phyloP scores from a whole-genome alignment of 30 jellyfish, hydroid and myxozoan species.

The Hydractinia echinata region DNA sequence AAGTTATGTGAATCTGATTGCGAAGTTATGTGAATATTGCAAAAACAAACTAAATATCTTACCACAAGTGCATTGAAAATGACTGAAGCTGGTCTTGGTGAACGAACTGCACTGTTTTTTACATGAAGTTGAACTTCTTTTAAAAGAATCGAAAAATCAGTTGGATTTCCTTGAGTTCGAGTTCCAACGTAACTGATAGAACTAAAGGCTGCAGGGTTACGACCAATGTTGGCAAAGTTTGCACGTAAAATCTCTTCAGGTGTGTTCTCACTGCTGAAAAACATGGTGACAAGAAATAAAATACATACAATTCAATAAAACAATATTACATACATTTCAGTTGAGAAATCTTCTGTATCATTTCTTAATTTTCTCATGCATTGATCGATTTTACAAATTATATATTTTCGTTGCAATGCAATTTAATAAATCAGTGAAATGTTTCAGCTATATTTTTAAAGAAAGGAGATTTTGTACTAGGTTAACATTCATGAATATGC shows the following conservation, averaged over 20 bases:
- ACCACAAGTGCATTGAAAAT: slow-evolving; percentile 91
- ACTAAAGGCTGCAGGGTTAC: slow-evolving; percentile 95
- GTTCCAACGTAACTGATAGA: slow-evolving; percentile 93
- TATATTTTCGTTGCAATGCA: too few relatives aligned
- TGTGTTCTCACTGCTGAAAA: slow-evolving; percentile 42
- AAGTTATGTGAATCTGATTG: too few relatives aligned
- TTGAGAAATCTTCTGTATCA: too few relatives aligned
- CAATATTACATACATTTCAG: too few relatives aligned
- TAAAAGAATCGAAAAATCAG: slow-evolving; percentile 66
- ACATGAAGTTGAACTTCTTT: slow-evolving; percentile 67
- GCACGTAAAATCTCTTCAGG: slow-evolving; percentile 89
- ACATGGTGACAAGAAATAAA: not conserved
- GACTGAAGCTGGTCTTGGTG: slow-evolving; percentile 86
- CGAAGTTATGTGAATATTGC: not conserved
- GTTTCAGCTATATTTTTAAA: too few relatives aligned
- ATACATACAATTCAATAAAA: too few relatives aligned
- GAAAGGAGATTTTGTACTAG: too few relatives aligned
- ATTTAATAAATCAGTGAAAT: too few relatives aligned
- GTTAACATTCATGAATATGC: too few relatives aligned
- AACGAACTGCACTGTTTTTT: slow-evolving; percentile 80
- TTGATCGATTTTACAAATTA: too few relatives aligned
- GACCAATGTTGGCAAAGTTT: slow-evolving; percentile 60
- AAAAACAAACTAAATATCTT: slow-evolving; percentile 13
- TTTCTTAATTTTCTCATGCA: too few relatives aligned
- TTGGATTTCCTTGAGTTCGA: slow-evolving; percentile 69